A percentile compares a stretch with the other conserved stretches of the same genome.
phyloP scores from a whole-genome alignment of 2,113 vertebrate species.

The Hemiscyllium ocellatum region DNA sequence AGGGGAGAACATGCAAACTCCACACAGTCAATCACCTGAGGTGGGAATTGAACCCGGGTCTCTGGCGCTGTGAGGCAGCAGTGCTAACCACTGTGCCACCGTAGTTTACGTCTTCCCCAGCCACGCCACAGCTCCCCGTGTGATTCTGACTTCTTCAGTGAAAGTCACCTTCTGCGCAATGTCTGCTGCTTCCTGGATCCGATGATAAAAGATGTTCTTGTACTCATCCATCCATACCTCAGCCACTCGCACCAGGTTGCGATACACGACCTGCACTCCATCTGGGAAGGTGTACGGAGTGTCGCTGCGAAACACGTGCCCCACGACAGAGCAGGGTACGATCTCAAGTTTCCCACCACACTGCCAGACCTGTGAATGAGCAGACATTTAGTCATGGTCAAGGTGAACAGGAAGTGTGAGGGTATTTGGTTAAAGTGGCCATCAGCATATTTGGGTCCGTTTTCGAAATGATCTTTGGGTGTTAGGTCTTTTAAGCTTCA shows the following conservation, averaged over 20 bases:
- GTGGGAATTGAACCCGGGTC: too few relatives aligned
- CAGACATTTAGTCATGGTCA: background rate
- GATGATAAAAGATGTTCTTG: background rate
- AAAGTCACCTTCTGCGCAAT: background rate
- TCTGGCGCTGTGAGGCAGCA: too few relatives aligned
- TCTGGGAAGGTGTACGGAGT: background rate
- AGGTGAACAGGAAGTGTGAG: background rate
- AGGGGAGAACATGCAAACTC: too few relatives aligned
- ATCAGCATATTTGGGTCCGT: too few relatives aligned
- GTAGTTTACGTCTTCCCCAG: background rate
- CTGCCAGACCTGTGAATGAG: background rate
- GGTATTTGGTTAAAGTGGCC: too few relatives aligned
- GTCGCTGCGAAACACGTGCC: background rate
- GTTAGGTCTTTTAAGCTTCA: too few relatives aligned
- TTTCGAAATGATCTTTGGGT: too few relatives aligned
- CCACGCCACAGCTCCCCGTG: background rate
- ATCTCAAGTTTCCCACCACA: background rate
- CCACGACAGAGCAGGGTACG: background rate
- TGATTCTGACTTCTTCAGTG: background rate
- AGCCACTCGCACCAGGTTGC: constrained; percentile 2
- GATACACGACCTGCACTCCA: background rate
- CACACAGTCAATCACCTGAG: too few relatives aligned
- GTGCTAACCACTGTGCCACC: too few relatives aligned
- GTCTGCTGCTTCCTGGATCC: background rate
- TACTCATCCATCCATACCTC: constrained; percentile 5